Evolutionary conservation across 2,113 vertebrate genomes (phyloP).

Genomic region (Poeciliopsis prolifica): DNA sequence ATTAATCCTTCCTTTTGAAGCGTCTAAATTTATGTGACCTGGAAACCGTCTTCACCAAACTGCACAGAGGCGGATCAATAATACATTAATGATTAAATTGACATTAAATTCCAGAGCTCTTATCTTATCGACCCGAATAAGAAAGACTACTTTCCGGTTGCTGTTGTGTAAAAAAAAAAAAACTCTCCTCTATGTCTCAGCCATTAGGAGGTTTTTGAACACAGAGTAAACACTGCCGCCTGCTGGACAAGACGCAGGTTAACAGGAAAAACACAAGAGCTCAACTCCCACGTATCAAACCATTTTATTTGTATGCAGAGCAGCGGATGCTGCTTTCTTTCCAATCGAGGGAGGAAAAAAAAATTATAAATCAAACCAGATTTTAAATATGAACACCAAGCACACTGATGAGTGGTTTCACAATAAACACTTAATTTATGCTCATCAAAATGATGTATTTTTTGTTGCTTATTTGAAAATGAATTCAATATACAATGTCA

Average conservation of each 20-base stretch:
- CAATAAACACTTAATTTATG: slow-evolving; percentile 20
- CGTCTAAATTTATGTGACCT: not conserved
- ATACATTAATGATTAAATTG: not conserved
- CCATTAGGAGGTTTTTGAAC: not conserved
- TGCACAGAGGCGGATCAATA: not conserved
- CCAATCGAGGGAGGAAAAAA: slow-evolving; percentile 18
- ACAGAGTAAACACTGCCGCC: slow-evolving; percentile 50
- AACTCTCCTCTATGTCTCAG: not conserved
- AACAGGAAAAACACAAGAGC: not conserved
- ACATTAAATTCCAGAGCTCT: not conserved
- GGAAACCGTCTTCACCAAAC: not conserved
- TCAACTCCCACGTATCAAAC: slow-evolving; percentile 42
- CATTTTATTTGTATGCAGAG: slow-evolving; percentile 68
- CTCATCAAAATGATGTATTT: not conserved
- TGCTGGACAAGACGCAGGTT: slow-evolving; percentile 31
- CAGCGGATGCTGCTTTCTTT: slow-evolving; percentile 39
- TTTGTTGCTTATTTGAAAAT: not conserved
- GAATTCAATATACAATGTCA: not conserved
- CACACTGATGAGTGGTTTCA: slow-evolving; percentile 17
- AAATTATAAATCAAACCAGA: slow-evolving; percentile 13
- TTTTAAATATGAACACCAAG: slow-evolving; percentile 35
- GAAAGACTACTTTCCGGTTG: not conserved
- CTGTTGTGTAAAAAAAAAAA: not conserved
- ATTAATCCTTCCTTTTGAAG: not conserved
- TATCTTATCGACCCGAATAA: not conserved